Evolutionary conservation across 2,888 invertebrate species (phyloP).

Genomic region (Nudaria mundana): DNA sequence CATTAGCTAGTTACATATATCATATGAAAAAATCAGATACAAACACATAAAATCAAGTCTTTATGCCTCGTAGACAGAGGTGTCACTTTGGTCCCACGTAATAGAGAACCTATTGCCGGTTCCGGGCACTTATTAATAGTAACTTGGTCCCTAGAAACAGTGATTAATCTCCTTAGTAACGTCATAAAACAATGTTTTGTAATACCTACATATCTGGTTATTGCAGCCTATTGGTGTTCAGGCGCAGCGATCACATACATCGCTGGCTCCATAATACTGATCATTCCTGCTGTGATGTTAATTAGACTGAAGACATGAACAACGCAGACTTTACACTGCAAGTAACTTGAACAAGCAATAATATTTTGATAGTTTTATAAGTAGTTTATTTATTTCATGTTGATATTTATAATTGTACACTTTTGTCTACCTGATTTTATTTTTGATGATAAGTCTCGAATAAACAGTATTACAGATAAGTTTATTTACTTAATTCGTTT

Average conservation of each 20-base stretch:
- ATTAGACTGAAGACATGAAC: slow-evolving; percentile 66
- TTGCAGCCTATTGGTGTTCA: slow-evolving; percentile 95
- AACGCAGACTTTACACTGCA: slow-evolving; percentile 40
- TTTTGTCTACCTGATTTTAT: slow-evolving; percentile 33
- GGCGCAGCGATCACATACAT: slow-evolving; percentile 92
- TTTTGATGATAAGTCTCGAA: slow-evolving; percentile 47
- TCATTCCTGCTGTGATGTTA: slow-evolving; percentile 88
- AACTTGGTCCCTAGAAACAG: too few species aligned
- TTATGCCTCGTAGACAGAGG: too few species aligned
- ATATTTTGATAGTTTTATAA: slow-evolving; percentile 9
- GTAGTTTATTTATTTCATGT: slow-evolving; percentile 7
- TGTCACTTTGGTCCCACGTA: too few species aligned
- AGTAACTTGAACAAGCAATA: slow-evolving; percentile 36
- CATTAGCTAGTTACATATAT: too few species aligned
- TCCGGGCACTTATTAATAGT: too few species aligned
- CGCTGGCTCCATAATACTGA: slow-evolving; percentile 87
- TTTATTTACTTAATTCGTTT: too few species aligned
- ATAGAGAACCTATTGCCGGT: too few species aligned
- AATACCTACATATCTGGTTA: too few species aligned
- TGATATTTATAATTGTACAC: slow-evolving; percentile 19
- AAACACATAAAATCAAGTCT: too few species aligned
- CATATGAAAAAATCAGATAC: too few species aligned
- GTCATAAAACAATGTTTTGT: too few species aligned
- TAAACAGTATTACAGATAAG: slow-evolving; percentile 58
- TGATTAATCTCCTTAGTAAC: too few species aligned